Evolutionary conservation across 2,113 vertebrate genomes (phyloP), one percentile per base, ranked within the genome.

Genomic region (Alligator mississippiensis): DNA sequence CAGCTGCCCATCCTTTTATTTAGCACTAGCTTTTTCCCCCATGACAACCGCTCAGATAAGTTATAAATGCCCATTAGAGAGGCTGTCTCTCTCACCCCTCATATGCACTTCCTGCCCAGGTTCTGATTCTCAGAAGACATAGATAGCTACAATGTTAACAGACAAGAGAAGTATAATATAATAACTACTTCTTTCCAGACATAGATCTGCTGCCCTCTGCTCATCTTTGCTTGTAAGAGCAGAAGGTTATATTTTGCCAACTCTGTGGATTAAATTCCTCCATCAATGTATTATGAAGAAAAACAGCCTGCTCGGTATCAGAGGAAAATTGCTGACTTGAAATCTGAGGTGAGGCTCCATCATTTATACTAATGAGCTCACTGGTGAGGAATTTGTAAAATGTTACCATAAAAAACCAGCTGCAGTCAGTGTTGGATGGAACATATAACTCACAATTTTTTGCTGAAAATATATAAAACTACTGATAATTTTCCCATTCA

Each of bases 301-400:
- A 95, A 93, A 90, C 21, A 86, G 76, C 21, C 80, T 90, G 80
- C 79, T 94, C 60, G 64, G 82, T 92, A 95, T 24, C 88, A 82
- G 72, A 92, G 82, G 85, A 94, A 94, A 96, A 92, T 76, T 94
- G 94, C 95, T 97, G 96, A 96, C 85, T 93, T 94, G 75, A 92
- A 93, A 93, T 83, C 87, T 88, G 87, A 90, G 87, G 85, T 89
- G 89, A 94, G 87, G 55, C 80, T 89, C 93, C 90, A 96, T 96
- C 75, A 94, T 94, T 94, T 97, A 96, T 57, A 82, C 87, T 97
- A 97, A 95, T 90, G 92, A 97, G 90, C 92, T 95, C 93, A 89
- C 95, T 94, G 59, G 95, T 94, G 95, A 62, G 78, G 59, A 94
- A 82, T 93, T 90, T 72, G 89, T 93, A 94, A 93, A 82, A 75